Evolutionary conservation across 1,140 invertebrate species (phyloP).

Genomic region (Neodiprion virginianus): DNA sequence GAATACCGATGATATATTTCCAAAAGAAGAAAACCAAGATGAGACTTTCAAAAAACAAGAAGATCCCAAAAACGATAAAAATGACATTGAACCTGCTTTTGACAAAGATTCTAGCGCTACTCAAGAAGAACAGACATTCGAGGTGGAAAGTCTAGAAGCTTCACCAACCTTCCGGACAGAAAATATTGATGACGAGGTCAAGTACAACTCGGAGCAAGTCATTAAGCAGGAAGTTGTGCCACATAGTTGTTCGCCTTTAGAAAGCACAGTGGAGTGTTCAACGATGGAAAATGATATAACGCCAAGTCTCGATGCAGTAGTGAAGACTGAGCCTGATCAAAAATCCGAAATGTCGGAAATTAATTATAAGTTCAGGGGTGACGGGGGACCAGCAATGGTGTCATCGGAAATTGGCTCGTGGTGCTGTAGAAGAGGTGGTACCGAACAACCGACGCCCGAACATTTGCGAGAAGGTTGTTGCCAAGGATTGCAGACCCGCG

Average conservation of each 20-base stretch:
- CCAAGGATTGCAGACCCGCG: conserved; percentile 73
- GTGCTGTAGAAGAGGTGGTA: conserved; percentile 75
- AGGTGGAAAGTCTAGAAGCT: background rate
- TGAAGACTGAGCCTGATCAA: conserved; percentile 47
- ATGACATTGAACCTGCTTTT: background rate
- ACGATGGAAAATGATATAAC: background rate
- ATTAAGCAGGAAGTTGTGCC: conserved; percentile 49
- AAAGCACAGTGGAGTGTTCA: conserved; percentile 16
- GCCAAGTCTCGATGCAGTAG: conserved; percentile 14
- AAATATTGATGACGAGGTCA: conserved; percentile 16
- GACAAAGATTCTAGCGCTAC: background rate
- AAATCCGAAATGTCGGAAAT: conserved; percentile 29
- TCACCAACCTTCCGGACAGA: background rate
- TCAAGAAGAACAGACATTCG: conserved; percentile 18
- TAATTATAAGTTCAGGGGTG: conserved; percentile 66
- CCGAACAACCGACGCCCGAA: conserved; percentile 71
- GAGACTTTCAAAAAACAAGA: conserved; percentile 15
- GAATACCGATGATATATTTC: conserved; percentile 16
- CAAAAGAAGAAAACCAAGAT: conserved; percentile 13
- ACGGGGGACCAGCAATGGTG: conserved; percentile 69
- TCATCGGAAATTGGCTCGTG: conserved; percentile 69
- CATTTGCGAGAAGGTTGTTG: conserved; percentile 76
- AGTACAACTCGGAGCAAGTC: conserved; percentile 37
- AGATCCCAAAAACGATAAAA: conserved; percentile 5
- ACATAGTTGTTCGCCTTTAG: conserved; percentile 34